Base-by-base conservation (phyloP, 2,888 invertebrate species). In the Sturmia bella region DNA sequence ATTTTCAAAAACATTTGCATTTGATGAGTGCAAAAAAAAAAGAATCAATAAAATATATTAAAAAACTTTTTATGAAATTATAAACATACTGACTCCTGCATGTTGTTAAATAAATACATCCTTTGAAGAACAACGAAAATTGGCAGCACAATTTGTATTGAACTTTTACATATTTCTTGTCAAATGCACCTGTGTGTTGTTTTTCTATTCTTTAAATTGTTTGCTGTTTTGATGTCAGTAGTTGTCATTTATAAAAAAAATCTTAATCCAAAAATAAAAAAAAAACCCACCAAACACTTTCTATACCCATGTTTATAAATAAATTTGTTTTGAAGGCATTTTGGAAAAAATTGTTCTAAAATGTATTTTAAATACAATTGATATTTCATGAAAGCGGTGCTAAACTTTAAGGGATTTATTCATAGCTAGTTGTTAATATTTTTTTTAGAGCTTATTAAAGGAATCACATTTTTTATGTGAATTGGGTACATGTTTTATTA, bases 121-220 rank as follows among this genome's bases (percentile, higher is more conserved):
- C 45, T 32, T 43, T 54, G 5, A 37, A 17, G 15, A 17, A 41
- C 39, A 32, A 6, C n/a, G n/a, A n/a, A n/a, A n/a, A n/a, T n/a
- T 63, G 61, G 48, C 69, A 69, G 5, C 48, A 24, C 3, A 27
- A 70, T 48, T 63, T 77, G 11, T 15, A 19, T 39, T 54, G n/a
- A 56, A 17, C 12, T 15, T 21, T 52, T 48, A 9, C 7, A 2
- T 37, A 5, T 15, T 27, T 32, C 43, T 57, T 72, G 72, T 59
- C 52, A 66, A 78, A 72, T 59, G 72, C 78, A 73, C 72, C 32
- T 24, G 59, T 57, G n/a, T n/a, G n/a, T n/a, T n/a, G 41, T 72
- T 78, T 17, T 5, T 52, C 24, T 41, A 64, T 72, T 21, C 13
- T 57, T 57, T 57, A 7, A 27, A 50, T 19, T 48, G 43, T 57